Percentiles rank a stretch among this genome's conserved stretches.
Evolutionary conservation across 2,888 invertebrate genomes (phyloP).

Genomic region (Drosophila affinis): DNA sequence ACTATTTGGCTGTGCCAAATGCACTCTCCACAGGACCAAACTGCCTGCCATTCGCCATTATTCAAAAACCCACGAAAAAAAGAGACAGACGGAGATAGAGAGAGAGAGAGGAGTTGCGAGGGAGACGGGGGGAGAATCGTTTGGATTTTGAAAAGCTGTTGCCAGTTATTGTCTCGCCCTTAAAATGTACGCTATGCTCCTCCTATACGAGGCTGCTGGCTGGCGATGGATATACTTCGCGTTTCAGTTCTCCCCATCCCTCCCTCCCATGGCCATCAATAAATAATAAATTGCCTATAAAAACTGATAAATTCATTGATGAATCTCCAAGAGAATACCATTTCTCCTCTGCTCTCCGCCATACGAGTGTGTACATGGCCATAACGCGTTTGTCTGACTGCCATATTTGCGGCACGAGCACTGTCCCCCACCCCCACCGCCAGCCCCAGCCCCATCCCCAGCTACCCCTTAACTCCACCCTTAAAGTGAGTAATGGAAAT

Average conservation of each 20-base stretch:
- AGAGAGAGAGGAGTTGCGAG: slow-evolving; percentile 6
- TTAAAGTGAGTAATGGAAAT: slow-evolving; percentile 69
- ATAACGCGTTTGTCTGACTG: slow-evolving; percentile 42
- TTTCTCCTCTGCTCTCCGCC: not conserved
- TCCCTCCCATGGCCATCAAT: slow-evolving; percentile 57
- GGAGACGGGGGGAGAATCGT: not conserved
- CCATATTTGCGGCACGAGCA: slow-evolving; percentile 48
- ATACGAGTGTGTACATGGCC: slow-evolving; percentile 7
- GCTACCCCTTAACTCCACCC: slow-evolving; percentile 8
- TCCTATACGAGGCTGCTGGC: not conserved
- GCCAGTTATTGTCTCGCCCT: slow-evolving; percentile 48
- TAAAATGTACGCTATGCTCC: slow-evolving; percentile 36
- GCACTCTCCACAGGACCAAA: slow-evolving; percentile 26
- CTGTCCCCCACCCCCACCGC: slow-evolving; percentile 4
- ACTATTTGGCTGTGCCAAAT: slow-evolving; percentile 31
- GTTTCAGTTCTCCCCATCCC: slow-evolving; percentile 11
- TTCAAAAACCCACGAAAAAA: slow-evolving; percentile 27
- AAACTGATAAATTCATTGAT: slow-evolving; percentile 78
- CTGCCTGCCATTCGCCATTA: slow-evolving; percentile 29
- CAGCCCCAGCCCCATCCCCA: not conserved
- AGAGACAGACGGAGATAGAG: slow-evolving; percentile 10
- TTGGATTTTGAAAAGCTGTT: slow-evolving; percentile 57
- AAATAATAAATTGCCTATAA: slow-evolving; percentile 78
- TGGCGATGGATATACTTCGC: slow-evolving; percentile 28
- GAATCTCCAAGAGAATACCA: slow-evolving; percentile 47